Base-by-base conservation (phyloP, 2,113 vertebrate genomes). In the Chrysochloris asiatica region DNA sequence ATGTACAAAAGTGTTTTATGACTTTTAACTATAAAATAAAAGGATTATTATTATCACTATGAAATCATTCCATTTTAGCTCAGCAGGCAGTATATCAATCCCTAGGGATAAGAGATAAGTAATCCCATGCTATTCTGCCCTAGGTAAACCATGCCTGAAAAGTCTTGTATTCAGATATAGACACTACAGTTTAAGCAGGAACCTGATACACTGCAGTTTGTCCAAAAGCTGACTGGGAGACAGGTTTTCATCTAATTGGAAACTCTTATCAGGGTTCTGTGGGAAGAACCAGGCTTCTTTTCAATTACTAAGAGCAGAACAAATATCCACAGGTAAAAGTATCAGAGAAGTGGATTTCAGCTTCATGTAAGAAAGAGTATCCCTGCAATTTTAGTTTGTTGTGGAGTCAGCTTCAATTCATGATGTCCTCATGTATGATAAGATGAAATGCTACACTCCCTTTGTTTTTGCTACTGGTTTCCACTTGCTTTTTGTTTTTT, bases 1-100 rank as follows among this genome's bases (percentile, higher is more conserved):
- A 52, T 50, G 36, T 7, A 1, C 38, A 69, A 19, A 91, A 50
- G 2, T 59, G n/a, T 78, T 65, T 54, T 30, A 2, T 83, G 22
- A 78, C n/a, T 78, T 90, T 56, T 78, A 78, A 21, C 47, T 91
- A 43, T 26, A 82, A 77, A 77, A 63, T 48, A 73, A 87, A 84
- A 50, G 7, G 14, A 73, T 63, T 76, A 82, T 83, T 36, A 36
- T 54, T 33, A 33, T 63, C 47, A 69, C 63, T 81, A 30, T 71
- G 43, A 84, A 88, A 65, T 63, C 52, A 38, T 73, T 72, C 45
- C 6, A 33, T 65, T 88, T 89, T 52, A 63, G 28, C 43, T 87
- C 41, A 59, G 43, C 17, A 92, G 90, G 77, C 8, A 88, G 8
- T 13, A 28, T 38, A n/a, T 69, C 33, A 72, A 28, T 56, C 76